Evolutionary conservation across 2,797 vertebrate species (phyloP), one percentile per base, ranked within the genome.

Genomic region (Distichodus sexfasciatus): DNA sequence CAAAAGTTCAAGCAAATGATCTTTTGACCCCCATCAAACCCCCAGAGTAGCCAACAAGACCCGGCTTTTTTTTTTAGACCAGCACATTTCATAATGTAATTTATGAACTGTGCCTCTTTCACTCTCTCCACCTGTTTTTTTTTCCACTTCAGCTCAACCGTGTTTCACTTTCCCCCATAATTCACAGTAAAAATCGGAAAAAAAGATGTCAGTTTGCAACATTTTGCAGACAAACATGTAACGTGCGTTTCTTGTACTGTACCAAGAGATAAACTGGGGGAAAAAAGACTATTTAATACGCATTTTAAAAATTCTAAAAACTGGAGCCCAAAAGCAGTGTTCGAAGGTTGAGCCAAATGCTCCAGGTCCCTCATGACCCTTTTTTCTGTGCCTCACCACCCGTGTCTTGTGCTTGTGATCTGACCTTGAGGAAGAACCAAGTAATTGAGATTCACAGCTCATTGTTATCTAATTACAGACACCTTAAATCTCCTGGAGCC

Each of bases 111-210:
- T 66, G 78, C 80, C 83, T 69, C 77, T 85, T 83, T 80, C 68
- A 71, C 47, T 43, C 64, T 40, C 72, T 82, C 80, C 88, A 88
- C 83, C 86, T 90, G 88, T 81, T 89, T 81, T 85, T 81, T 89
- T 81, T 85, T 87, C 66, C 68, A 74, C 76, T 86, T 77, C 68
- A 58, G 59, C 64, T 17, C 76, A 68, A 81, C 53, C 67, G 61
- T 77, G 58, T 81, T 83, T 74, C 23, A 67, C 80, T 80, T 87
- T 46, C 59, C 69, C 65, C 69, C 77, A 76, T 78, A 80, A 84
- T 73, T 85, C 74, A 80, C 35, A 40, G 31, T 9, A 44, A 10
- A 35, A 44, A 26, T 35, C 36, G 2, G 31, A 35, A n/a, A 57
- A 9, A 44, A 23, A 41, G 2, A 11, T 64, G 54, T 70, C 11